Percentiles rank a stretch among this genome's conserved stretches.
These are phyloP conservation scores for Alloscopus bannaensis DNA, from an alignment of 2,888 invertebrate genomes.

Conservation along the genomic window DNA sequence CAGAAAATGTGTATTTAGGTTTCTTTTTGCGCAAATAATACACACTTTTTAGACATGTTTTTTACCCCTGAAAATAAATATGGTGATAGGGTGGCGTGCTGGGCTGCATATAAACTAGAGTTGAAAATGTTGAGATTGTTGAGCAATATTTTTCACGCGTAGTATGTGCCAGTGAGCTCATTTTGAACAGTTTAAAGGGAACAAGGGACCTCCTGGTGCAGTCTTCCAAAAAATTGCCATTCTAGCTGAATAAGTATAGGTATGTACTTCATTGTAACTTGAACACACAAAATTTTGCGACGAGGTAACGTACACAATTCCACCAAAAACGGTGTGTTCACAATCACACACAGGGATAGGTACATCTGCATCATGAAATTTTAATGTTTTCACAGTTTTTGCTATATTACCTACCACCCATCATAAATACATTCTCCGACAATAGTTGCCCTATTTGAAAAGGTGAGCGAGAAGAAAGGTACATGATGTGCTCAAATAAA, in stretches of 20 bases:
- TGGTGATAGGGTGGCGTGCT: not conserved
- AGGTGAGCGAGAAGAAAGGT: not conserved
- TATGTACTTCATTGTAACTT: too few species aligned
- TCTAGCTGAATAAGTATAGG: not conserved
- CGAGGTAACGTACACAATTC: too few species aligned
- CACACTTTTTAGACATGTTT: not conserved
- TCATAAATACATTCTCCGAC: too few species aligned
- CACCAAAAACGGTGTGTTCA: too few species aligned
- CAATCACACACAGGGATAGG: too few species aligned
- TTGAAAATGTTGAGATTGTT: not conserved
- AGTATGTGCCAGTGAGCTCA: not conserved
- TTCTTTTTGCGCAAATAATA: not conserved
- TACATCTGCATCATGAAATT: too few species aligned
- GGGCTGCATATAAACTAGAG: constrained; percentile 3
- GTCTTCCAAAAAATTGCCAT: not conserved
- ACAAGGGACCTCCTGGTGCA: not conserved
- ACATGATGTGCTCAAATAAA: not conserved
- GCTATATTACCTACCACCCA: not conserved
- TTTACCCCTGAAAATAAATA: not conserved
- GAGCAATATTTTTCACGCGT: not conserved
- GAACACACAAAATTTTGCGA: too few species aligned
- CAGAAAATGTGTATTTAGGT: not conserved
- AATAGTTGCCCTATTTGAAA: too few species aligned
- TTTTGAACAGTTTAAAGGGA: constrained; percentile 4
- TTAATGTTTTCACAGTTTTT: too few species aligned